Base-by-base conservation (phyloP, 1,140 invertebrate species). In the Micrasema minimum region DNA sequence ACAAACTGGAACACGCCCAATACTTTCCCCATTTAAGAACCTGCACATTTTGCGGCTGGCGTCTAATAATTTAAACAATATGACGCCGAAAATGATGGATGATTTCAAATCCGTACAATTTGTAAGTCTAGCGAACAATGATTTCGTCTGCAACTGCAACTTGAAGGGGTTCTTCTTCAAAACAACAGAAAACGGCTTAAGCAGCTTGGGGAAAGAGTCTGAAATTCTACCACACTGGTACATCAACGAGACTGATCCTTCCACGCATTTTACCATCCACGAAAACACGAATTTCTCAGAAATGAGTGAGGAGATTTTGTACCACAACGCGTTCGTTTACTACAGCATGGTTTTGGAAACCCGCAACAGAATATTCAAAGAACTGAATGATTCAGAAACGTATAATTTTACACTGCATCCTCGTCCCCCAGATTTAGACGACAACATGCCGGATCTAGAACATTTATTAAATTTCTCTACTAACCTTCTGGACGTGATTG, bases 1-100 rank as follows among this genome's bases (percentile, higher is more conserved):
- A 78, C 75, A 0, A 79, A 82, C 14, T 88, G 87, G 87, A 82
- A 84, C 18, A 67, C 75, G 2, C 77, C 77, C 72, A 11, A 77
- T 78, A 0, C 83, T 87, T 38, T 66, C 59, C 0, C 68, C 78
- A 0, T 82, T 85, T 69, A 37, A 76, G 50, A 72, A 77, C 14
- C 9, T 83, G 77, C 68, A 74, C 10, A 81, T 80, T 22, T 43
- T 88, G 0, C 81, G 80, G 12, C 23, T 88, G 0, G 80, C 82
- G 0, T 77, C 78, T 0, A 89, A 89, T 72, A 80, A 82, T 16
- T 82, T 88, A 7, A 64, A 64, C 14, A 45, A 45, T 10, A 46
- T 64, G 59, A 53, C 67, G 31, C 45, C 11, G 1, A 14, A 6
- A n/a, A 68, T 68, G 45, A 35, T 57, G 51, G 18, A 37, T 26